These are phyloP conservation scores for Danio aesculapii DNA, from an alignment of 2,797 vertebrate genomes.

Conservation along the genomic window DNA sequence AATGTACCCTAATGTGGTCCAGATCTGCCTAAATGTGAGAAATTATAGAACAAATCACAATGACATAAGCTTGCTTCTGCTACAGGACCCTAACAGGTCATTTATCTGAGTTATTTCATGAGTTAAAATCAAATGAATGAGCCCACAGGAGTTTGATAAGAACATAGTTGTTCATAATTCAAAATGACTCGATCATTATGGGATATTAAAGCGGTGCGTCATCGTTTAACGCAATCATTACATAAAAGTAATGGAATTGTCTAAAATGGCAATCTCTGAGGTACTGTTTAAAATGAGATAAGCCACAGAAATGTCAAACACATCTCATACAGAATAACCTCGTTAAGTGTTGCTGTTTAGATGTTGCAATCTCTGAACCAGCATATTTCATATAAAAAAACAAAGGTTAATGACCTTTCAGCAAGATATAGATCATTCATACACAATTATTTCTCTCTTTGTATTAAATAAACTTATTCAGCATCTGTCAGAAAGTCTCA, in stretches of 20 bases:
- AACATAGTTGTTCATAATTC: constrained; percentile 4
- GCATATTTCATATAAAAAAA: not conserved
- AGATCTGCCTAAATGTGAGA: not conserved
- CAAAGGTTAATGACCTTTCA: not conserved
- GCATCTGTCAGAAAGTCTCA: not conserved
- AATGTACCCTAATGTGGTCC: too few species aligned
- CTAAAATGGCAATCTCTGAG: not conserved
- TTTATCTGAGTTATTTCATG: not conserved
- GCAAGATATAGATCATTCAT: not conserved
- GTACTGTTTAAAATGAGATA: not conserved
- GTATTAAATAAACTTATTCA: not conserved
- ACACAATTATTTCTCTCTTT: constrained; percentile 8
- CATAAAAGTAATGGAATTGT: not conserved
- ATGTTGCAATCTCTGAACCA: not conserved
- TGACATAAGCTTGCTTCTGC: not conserved
- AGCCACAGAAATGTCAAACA: not conserved
- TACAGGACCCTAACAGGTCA: not conserved
- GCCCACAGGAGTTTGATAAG: not conserved
- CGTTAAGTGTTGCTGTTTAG: not conserved
- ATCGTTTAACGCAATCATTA: not conserved
- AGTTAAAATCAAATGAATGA: constrained; percentile 7
- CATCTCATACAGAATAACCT: too few species aligned
- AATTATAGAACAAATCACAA: not conserved
- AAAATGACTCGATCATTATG: not conserved
- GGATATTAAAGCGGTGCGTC: not conserved